Conservation (phyloP, 2,113 vertebrate genomes). For the Galeopterus variegatus region DNA sequence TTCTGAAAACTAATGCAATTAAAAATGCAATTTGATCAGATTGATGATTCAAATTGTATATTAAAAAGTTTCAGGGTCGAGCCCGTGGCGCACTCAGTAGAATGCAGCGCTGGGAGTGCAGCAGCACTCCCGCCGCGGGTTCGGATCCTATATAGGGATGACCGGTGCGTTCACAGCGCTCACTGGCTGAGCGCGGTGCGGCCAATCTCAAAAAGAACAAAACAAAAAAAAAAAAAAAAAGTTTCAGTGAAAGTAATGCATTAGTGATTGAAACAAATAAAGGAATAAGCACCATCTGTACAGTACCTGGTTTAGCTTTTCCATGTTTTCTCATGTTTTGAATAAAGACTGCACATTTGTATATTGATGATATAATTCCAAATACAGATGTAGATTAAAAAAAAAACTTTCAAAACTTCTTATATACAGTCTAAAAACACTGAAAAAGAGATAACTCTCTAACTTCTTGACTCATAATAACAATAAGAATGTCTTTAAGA, state of each 20-base stretch:
- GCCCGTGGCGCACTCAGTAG: no score
- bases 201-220: no score
- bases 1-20: background rate
- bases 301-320: background rate
- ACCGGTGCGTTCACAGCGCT: no score
- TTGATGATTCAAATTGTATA: background rate
- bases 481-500: background rate
- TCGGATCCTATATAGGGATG: no score
- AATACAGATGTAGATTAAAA: background rate
- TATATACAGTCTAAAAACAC: background rate
- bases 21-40: background rate
- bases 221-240: no score
- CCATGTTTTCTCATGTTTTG: background rate
- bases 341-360: background rate
- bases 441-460: background rate
- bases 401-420: background rate
- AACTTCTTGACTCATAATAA: background rate
- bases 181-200: no score
- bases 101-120: no score
- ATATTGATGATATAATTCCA: background rate
- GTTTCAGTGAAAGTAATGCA: background rate
- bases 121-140: no score
- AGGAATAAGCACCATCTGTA: background rate
- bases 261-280: no score
- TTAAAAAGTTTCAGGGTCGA: background rate